These are phyloP conservation scores for Ommatoiulus sabulosus DNA, from an alignment of 2,888 invertebrate species.

Conservation along the genomic window DNA sequence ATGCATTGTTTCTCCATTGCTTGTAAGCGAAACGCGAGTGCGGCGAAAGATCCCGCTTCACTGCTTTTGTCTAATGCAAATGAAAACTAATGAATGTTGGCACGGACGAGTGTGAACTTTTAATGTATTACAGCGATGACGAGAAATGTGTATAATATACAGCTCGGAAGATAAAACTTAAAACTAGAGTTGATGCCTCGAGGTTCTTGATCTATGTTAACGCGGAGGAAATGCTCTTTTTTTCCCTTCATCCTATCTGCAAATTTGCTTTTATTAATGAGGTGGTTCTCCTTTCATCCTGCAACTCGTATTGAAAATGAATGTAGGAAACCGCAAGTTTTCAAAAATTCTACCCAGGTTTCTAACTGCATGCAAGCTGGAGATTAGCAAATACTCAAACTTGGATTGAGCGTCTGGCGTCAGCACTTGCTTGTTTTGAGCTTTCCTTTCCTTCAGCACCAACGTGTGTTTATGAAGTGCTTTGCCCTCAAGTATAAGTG, in stretches of 20 bases:
- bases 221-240: neutral
- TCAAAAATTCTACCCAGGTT: too few relatives aligned
- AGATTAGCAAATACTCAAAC: too few relatives aligned
- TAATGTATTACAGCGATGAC: neutral
- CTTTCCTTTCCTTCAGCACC: too few relatives aligned
- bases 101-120: neutral
- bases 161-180: neutral
- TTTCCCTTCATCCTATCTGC: neutral
- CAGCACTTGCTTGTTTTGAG: too few relatives aligned
- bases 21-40: neutral
- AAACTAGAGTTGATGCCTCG: neutral
- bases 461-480: too few relatives aligned
- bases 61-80: constrained; percentile 15
- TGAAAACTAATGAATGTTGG: constrained; percentile 34
- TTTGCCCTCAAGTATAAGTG: too few relatives aligned
- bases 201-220: neutral
- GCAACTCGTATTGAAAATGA: neutral
- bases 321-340: neutral
- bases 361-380: too few relatives aligned
- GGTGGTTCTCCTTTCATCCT: neutral
- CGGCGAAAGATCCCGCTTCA: neutral
- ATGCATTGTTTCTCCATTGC: neutral
- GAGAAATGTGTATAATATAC: neutral
- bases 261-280: constrained; percentile 28
- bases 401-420: too few relatives aligned